Evolutionary conservation across 30 jellyfish, hydroid and myxozoan species (phyloP), one percentile per base, ranked within the genome.

Genomic region (Cassiopea xamachana): DNA sequence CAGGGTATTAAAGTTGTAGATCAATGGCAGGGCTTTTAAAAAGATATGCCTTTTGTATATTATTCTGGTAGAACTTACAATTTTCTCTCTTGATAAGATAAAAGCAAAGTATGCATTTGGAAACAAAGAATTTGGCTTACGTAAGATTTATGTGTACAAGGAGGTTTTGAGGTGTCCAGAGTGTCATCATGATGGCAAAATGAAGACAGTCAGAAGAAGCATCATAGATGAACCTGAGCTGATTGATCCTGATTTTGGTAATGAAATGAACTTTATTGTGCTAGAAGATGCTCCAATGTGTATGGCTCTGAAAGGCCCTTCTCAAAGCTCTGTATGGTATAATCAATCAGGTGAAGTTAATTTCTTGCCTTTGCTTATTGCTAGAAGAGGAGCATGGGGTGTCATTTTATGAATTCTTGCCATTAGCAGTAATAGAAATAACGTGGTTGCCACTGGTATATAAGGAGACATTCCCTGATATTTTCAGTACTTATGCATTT

Each of bases 181-280:
- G 14, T 89, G 97, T 58, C 67, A 27, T 69, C 59, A 47, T 27
- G 89, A 46, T 2, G 84, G 72, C 50, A 89, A 48, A 82, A 13
- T 48, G 16, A 82, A 46, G 19, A 27, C 55, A 14, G 77, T 84
- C 1, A 70, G 84, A 15, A 89, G 60, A 10, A 80, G 60, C 43
- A 12, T 82, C 64, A 45, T 75, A n/a, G 80, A 82, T 45, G 85
- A 61, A 46, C 81, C 50, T 43, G 92, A 89, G 13, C 50, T 64
- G 85, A 76, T 81, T 58, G 97, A 89, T 64, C 97, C 97, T 15
- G 97, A 89, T 76, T 89, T 81, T 82, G 92, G 92, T 17, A 89
- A 89, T 81, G 97, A 89, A 75, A 75, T 71, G 92, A 89, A 89
- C 13, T 89, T 72, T 50, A 75, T 81, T 10, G 39, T 91, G 67